Evolutionary conservation across 2,113 vertebrate species (phyloP).

Genomic region (Panthera tigris): DNA sequence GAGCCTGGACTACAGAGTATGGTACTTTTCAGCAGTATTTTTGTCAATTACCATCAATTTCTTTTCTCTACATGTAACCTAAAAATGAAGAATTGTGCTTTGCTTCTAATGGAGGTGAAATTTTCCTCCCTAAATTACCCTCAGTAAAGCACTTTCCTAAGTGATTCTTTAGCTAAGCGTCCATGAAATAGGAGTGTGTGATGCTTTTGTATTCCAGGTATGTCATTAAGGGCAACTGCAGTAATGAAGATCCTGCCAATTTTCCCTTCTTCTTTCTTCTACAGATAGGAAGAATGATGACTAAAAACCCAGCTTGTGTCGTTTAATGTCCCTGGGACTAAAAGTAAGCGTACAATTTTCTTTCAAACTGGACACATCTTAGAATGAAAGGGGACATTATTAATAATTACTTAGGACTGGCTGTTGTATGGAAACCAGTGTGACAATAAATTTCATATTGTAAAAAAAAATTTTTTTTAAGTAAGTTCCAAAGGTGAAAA

Average conservation of each 20-base stretch:
- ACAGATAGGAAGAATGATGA: background rate
- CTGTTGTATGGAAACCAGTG: too few species aligned
- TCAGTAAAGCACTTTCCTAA: conserved; percentile 31
- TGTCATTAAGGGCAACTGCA: background rate
- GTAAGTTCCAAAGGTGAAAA: too few species aligned
- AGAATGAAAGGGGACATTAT: background rate
- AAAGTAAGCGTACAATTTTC: background rate
- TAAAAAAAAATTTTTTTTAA: too few species aligned
- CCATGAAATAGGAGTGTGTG: background rate
- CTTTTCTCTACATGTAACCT: background rate
- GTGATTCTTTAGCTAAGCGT: background rate
- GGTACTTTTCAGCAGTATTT: background rate
- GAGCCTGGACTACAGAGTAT: background rate
- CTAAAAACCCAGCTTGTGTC: background rate
- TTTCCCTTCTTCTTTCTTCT: background rate
- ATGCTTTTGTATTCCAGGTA: background rate
- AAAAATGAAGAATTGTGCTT: conserved; percentile 49
- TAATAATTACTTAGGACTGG: background rate
- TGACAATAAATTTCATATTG: too few species aligned
- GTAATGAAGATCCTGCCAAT: background rate
- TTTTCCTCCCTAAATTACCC: conserved; percentile 2
- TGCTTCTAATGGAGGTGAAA: conserved; percentile 9
- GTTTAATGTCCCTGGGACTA: background rate
- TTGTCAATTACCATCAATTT: conserved; percentile 42
- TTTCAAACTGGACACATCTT: background rate